Evolutionary conservation across 2,888 invertebrate genomes (phyloP), one percentile per base, ranked within the genome.

Genomic region (Hololepta plana): DNA sequence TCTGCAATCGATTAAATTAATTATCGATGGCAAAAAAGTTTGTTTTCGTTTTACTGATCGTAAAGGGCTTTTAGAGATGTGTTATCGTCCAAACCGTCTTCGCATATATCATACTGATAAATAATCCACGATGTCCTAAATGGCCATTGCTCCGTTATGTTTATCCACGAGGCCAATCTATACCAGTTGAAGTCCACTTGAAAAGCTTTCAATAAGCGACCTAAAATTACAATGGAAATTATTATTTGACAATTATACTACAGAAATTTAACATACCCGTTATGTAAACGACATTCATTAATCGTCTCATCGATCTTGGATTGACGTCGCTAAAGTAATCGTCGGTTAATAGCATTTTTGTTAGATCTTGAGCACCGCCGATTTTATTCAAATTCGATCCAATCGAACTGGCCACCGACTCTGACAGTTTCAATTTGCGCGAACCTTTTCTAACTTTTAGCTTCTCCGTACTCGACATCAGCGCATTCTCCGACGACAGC

Each of bases 151-250:
- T 98, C 98, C 1, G 95, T 91, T 30, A 98, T 72, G 56, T 96
- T 95, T 38, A 96, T 84, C 96, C 96, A 96, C 31, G 88, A 85
- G 33, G 93, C 93, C 41, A 98, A 64, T 42, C 90, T 81, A 57
- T 93, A 88, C 96, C 96, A 98, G 57, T 88, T 91, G 60, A 98
- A 98, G 52, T 98, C 96, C 40, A 98, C 85, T 61, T 93, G 90
- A 67, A 96, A 95, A 47, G 96, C 90, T 65, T 96, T 85, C 39
- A 98, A 63, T 37, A 98, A 66, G 28, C 96, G 81, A 35, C 91
- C 91, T 87, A 48, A 4, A 53, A 47, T 17, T n/a, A 15, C 14
- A 37, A 20, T 20, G 12, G 4, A 13, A 12, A 27, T 10, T 20
- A 23, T 12, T 17, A 12, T 4, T 23, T 23, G 4, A 5, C 5